A percentile compares a stretch with the other conserved stretches of the same genome.
Conservation (phyloP, 64 coral and sea anemone genomes). For the Acropora tenuis region DNA sequence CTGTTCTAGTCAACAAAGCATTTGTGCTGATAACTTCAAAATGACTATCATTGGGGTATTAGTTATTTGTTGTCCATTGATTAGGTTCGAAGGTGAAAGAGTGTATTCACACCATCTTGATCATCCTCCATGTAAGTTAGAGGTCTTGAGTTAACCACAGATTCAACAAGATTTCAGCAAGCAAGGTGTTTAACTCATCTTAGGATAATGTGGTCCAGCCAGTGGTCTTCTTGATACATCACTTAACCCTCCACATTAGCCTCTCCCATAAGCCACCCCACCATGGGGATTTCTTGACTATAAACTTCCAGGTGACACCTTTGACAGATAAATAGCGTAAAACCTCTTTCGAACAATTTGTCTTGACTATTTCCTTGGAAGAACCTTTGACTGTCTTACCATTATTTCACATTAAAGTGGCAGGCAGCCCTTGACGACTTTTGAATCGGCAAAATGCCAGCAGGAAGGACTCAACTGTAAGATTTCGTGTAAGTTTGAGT, state of each 20-base stretch:
- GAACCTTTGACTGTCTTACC: not conserved
- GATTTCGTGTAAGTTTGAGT: not conserved
- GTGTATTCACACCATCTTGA: not conserved
- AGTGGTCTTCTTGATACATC: not conserved
- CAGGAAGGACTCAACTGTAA: not conserved
- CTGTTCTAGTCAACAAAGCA: not conserved
- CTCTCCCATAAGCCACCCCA: slow-evolving; percentile 3
- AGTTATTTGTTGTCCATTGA: not conserved
- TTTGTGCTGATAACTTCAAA: slow-evolving; percentile 34
- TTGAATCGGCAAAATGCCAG: not conserved
- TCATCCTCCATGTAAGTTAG: not conserved
- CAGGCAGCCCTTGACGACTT: not conserved
- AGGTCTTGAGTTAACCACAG: not conserved
- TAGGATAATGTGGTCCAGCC: not conserved
- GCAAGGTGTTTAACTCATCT: not conserved
- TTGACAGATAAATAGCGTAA: not conserved
- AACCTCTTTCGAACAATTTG: not conserved
- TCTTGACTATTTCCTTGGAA: not conserved
- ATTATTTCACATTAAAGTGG: too few relatives aligned
- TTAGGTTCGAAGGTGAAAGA: not conserved
- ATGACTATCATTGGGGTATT: slow-evolving; percentile 4
- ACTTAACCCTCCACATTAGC: slow-evolving; percentile 5
- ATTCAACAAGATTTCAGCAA: not conserved
- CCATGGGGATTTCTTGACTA: not conserved
- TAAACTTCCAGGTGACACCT: not conserved